Conservation (phyloP, 1,140 invertebrate genomes). For the Theocolax elegans region DNA sequence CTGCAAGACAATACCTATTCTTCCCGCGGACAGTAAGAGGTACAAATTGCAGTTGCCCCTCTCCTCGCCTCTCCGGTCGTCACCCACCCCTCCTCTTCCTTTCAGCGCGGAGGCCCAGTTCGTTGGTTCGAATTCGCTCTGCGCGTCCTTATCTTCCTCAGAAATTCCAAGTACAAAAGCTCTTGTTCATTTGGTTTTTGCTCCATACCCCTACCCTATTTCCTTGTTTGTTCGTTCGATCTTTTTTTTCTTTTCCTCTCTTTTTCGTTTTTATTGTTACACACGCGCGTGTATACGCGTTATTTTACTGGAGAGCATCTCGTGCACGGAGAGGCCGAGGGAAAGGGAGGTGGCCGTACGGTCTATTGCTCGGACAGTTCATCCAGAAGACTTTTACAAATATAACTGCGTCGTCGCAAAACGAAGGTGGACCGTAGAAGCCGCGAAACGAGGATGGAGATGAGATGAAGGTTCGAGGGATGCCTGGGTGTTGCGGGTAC, state of each 20-base stretch:
- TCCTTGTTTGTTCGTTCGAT: background rate
- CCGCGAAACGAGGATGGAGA: no score
- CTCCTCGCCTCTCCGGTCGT: slow-evolving; percentile 37
- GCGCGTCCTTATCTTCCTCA: slow-evolving; percentile 45
- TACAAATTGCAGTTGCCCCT: slow-evolving; percentile 67
- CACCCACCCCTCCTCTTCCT: background rate
- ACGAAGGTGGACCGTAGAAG: no score
- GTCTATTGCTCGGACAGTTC: no score
- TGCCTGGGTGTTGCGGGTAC: slow-evolving; percentile 49
- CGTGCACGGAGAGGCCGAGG: background rate
- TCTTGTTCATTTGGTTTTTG: slow-evolving; percentile 64
- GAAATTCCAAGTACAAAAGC: slow-evolving; percentile 65
- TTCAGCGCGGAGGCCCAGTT: background rate
- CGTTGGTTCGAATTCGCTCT: slow-evolving; percentile 33
- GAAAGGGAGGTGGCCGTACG: no score
- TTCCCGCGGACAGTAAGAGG: slow-evolving; percentile 67
- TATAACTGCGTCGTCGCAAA: no score
- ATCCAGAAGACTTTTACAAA: no score
- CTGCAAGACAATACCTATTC: slow-evolving; percentile 67
- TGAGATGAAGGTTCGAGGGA: slow-evolving; percentile 25
- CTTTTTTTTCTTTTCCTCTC: slow-evolving; percentile 29
- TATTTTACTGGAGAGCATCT: background rate
- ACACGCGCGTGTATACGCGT: background rate
- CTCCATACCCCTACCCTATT: background rate
- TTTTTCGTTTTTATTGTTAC: slow-evolving; percentile 22